Evolutionary conservation across 2,888 invertebrate species (phyloP), one percentile per base, ranked within the genome.

Genomic region (Trachelus tabidus): DNA sequence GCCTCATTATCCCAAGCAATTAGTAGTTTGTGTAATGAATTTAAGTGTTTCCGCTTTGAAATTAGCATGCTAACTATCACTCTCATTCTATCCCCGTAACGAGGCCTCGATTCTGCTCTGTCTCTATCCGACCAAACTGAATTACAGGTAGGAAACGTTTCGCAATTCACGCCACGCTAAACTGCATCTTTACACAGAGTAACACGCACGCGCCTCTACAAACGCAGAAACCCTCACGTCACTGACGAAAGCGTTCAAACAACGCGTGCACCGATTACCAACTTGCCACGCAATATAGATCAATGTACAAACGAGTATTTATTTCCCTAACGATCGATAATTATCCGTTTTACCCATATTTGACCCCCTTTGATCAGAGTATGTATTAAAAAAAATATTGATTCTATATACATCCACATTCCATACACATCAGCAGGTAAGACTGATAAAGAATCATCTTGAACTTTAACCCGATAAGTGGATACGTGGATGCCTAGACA

Each of bases 11-110:
- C 87, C 56, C 83, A 76, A 79, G 86, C 84, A 88, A 88, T 88
- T 88, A 88, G 87, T 84, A 87, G 88, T 86, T 88, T 86, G 88
- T 83, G 85, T 88, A 88, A 88, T 88, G 87, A 87, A 87, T 88
- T 88, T 87, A 88, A 88, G 88, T 88, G 88, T 88, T 88, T 87
- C 86, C 87, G 84, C 86, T 82, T 81, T 73, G 85, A 83, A 85
- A 88, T 88, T 88, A 87, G 87, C 86, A 88, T 88, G 87, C 87
- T 86, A 87, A 88, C 87, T 86, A 85, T 86, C 85, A 82, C 81
- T 76, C 69, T 80, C 81, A 2, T 56, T 56, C 56, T 56, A 56
- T 56, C 56, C 56, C 56, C 23, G 56, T 56, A 56, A 56, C 56
- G 56, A 56, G 56, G 23, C 56, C 78, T 77, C 77, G 77, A 78